Base-by-base conservation (phyloP, 2,797 vertebrate genomes). In the Cyclura pinguis region DNA sequence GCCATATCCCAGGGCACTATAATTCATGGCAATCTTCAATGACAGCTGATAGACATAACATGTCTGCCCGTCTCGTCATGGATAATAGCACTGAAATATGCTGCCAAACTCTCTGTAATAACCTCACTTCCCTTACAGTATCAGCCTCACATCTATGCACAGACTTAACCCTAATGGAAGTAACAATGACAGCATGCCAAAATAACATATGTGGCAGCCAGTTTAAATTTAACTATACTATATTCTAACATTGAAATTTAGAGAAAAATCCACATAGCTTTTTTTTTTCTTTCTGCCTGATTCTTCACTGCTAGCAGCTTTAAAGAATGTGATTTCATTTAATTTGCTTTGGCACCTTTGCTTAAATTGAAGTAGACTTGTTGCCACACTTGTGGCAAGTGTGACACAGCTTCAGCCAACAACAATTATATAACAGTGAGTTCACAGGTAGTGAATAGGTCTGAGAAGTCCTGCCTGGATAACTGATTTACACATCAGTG, bases 151-250 rank as follows among this genome's bases (percentile, higher is more conserved):
- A 92, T 80, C 87, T 93, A 84, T 72, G 32, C 32, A 88, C 72
- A 90, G n/a, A 86, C 89, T 89, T 91, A 92, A 89, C 84, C 32
- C 69, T 88, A 91, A 92, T 87, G 72, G 94, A 93, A 93, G 84
- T 52, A 92, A 91, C 93, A 93, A 90, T 91, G 80, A 92, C 89
- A 93, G 59, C 82, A 59, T 92, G 64, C 77, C 81, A 90, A 93
- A 94, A 91, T 89, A 92, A 92, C 80, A 87, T 90, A 89, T 90
- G 85, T 89, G 87, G 92, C 50, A 92, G 76, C 74, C 69, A 93
- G 77, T 10, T 90, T 92, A 93, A 94, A 91, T 52, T 29, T 91
- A 74, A 78, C 74, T 83, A 35, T 90, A 91, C 81, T 62, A 80
- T 88, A 2, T 80, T 29, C 59, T 90, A 94, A 73, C 35, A 57